A percentile compares a stretch with the other conserved stretches of the same genome.
These are phyloP conservation scores for Pseudochromis fuscus DNA, from an alignment of 2,797 vertebrate genomes.

Conservation along the genomic window DNA sequence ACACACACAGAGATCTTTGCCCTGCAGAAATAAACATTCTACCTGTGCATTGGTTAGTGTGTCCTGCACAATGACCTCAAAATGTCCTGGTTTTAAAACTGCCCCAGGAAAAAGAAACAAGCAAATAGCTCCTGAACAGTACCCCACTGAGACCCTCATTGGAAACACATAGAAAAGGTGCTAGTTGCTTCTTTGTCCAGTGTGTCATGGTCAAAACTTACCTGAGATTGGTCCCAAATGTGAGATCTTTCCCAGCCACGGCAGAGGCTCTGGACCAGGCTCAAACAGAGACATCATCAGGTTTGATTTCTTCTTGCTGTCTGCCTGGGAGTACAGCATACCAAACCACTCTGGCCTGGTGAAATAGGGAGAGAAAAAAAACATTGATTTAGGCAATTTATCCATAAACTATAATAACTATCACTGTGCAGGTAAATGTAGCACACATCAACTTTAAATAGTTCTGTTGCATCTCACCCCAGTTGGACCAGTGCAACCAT, in stretches of 20 bases:
- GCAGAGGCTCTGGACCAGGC: slow-evolving; percentile 92
- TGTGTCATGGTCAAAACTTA: slow-evolving; percentile 65
- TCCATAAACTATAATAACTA: neutral
- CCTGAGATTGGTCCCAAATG: slow-evolving; percentile 98
- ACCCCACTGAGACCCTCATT: neutral
- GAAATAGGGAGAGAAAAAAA: slow-evolving; percentile 10
- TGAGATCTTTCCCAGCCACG: slow-evolving; percentile 95
- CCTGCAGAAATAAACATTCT: slow-evolving; percentile 4
- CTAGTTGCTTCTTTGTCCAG: neutral
- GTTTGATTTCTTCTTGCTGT: slow-evolving; percentile 99
- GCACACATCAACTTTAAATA: neutral
- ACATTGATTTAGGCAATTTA: neutral
- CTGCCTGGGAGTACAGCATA: slow-evolving; percentile 99
- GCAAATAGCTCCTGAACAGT: too few relatives aligned
- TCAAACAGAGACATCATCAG: slow-evolving; percentile 99
- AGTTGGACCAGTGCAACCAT: slow-evolving; percentile 98
- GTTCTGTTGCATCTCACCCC: slow-evolving; percentile 84
- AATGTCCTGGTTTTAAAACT: too few relatives aligned
- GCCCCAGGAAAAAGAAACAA: neutral
- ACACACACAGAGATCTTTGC: slow-evolving; percentile 35
- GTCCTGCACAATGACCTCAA: neutral
- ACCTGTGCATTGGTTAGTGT: slow-evolving; percentile 9
- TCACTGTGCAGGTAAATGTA: neutral
- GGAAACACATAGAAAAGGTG: neutral
- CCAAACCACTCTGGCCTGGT: slow-evolving; percentile 94